These are phyloP conservation scores for Cervus canadensis DNA, from an alignment of 2,113 vertebrate species.

Conservation along the genomic window DNA sequence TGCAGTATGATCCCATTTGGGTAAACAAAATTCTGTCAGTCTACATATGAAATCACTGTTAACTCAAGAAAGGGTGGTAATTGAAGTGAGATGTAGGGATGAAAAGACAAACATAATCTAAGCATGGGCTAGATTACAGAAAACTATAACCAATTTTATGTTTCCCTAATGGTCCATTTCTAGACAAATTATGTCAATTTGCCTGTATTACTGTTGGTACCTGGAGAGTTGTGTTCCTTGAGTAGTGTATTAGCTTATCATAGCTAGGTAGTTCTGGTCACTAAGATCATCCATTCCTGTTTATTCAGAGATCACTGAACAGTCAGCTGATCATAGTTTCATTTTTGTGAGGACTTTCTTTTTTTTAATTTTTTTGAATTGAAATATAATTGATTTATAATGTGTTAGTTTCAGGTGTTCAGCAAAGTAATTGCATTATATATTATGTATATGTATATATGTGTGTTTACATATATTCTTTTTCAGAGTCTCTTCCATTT, in stretches of 20 bases:
- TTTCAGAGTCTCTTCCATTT: not conserved
- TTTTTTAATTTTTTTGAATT: not conserved
- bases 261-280: not conserved
- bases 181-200: not conserved
- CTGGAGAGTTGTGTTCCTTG: not conserved
- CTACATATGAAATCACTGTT: not conserved
- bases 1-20: not conserved
- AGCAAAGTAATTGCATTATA: not conserved
- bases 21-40: not conserved
- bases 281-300: not conserved
- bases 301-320: not conserved
- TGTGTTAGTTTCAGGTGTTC: not conserved
- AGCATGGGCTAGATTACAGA: not conserved
- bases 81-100: not conserved
- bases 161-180: not conserved
- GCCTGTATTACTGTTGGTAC: not conserved
- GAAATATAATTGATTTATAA: not conserved
- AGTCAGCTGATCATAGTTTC: not conserved
- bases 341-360: not conserved
- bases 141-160: not conserved
- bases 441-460: not conserved
- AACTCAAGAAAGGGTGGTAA: not conserved
- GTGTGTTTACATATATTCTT: not conserved
- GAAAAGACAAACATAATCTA: not conserved
- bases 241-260: not conserved